These are phyloP conservation scores for Stigmatopora nigra DNA, from an alignment of 2,113 vertebrate species.

Conservation along the genomic window DNA sequence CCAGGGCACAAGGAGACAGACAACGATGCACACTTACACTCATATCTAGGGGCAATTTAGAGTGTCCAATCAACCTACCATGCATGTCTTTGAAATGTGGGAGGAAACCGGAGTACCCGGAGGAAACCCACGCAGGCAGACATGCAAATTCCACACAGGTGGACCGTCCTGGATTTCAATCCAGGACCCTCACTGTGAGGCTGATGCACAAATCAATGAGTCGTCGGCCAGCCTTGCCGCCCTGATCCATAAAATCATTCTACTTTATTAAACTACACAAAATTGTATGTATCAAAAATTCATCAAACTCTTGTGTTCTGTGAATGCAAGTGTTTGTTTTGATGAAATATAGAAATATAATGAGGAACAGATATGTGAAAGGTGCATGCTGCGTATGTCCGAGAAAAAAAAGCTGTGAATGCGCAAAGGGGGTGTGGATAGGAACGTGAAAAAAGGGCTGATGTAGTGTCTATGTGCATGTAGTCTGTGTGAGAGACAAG, in stretches of 20 bases:
- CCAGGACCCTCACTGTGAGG: too few relatives aligned
- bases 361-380: constrained; percentile 49
- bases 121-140: too few relatives aligned
- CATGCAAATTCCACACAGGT: too few relatives aligned
- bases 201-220: too few relatives aligned
- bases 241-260: constrained; percentile 3
- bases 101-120: too few relatives aligned
- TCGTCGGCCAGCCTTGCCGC: too few relatives aligned
- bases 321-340: constrained; percentile 33
- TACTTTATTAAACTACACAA: not conserved
- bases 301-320: constrained; percentile 3
- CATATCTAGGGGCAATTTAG: too few relatives aligned
- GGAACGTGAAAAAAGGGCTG: constrained; percentile 46
- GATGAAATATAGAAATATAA: constrained; percentile 42
- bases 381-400: constrained; percentile 18
- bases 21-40: too few relatives aligned
- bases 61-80: too few relatives aligned
- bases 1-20: too few relatives aligned
- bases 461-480: constrained; percentile 21
- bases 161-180: too few relatives aligned
- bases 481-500: constrained; percentile 27
- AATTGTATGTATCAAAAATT: constrained; percentile 8
- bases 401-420: constrained; percentile 27
- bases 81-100: too few relatives aligned
- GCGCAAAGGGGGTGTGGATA: constrained; percentile 54